Conservation (phyloP, 2,797 vertebrate genomes). For the Microctenopoma stevenorrisi region DNA sequence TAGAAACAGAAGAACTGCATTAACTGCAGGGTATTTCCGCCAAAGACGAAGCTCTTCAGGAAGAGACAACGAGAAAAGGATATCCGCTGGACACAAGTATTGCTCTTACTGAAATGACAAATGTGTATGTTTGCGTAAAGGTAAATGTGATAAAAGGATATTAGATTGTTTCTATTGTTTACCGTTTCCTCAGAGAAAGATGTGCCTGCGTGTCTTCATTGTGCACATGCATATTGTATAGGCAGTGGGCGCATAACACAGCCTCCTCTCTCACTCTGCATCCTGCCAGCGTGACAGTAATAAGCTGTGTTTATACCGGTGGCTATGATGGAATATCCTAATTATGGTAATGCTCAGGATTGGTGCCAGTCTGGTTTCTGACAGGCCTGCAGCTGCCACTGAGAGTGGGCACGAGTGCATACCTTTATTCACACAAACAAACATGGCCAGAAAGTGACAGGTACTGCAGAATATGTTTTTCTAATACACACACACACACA, state of each 20-base stretch:
- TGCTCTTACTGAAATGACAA: neutral
- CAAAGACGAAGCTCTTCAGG: neutral
- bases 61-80: slow-evolving; percentile 5
- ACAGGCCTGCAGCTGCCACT: slow-evolving; percentile 58
- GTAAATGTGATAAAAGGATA: slow-evolving; percentile 5
- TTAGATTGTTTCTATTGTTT: slow-evolving; percentile 3
- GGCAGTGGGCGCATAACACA: slow-evolving; percentile 38
- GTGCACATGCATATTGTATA: slow-evolving; percentile 3
- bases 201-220: slow-evolving; percentile 17
- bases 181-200: slow-evolving; percentile 13
- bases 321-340: slow-evolving; percentile 72
- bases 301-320: slow-evolving; percentile 77
- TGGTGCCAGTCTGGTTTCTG: slow-evolving; percentile 70
- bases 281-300: slow-evolving; percentile 70
- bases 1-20: slow-evolving; percentile 14
- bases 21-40: neutral
- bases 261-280: slow-evolving; percentile 41
- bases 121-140: slow-evolving; percentile 8
- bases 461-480: slow-evolving; percentile 15
- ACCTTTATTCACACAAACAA: slow-evolving; percentile 20
- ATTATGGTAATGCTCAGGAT: slow-evolving; percentile 75
- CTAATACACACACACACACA: neutral
- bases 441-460: slow-evolving; percentile 7
- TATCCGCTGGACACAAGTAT: neutral
- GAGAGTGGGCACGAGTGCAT: slow-evolving; percentile 29